A percentile compares a stretch with the other conserved stretches of the same genome.
Evolutionary conservation across 2,888 invertebrate genomes (phyloP).

Genomic region (Hirtodrosophila confusa): DNA sequence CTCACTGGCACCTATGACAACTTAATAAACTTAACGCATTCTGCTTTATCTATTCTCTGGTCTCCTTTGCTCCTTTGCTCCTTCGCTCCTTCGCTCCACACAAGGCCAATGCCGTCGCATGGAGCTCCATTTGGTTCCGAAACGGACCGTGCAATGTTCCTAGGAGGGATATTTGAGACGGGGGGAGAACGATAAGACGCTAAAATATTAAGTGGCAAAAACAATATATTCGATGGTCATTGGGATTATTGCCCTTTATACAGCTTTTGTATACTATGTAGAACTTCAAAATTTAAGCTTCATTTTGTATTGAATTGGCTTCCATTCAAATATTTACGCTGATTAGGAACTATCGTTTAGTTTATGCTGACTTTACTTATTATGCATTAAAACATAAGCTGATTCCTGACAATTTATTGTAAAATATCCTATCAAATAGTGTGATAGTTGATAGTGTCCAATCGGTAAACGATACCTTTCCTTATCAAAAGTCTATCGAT

Average conservation of each 20-base stretch:
- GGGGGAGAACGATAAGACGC: constrained; percentile 10
- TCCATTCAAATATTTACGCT: too few species aligned
- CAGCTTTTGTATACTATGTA: not conserved
- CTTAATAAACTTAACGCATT: constrained; percentile 54
- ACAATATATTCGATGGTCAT: constrained; percentile 15
- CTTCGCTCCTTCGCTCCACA: constrained; percentile 1
- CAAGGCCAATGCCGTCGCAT: constrained; percentile 7
- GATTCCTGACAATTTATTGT: too few species aligned
- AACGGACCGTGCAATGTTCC: too few species aligned
- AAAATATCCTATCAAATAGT: too few species aligned
- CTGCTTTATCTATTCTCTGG: constrained; percentile 26
- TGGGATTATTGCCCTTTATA: not conserved
- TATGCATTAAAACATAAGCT: too few species aligned
- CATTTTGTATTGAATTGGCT: too few species aligned
- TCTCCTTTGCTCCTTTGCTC: not conserved
- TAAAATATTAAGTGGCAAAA: constrained; percentile 15
- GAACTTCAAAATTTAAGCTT: not conserved
- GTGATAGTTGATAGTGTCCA: too few species aligned
- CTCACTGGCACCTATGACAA: constrained; percentile 50
- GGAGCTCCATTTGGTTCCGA: not conserved
- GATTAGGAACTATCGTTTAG: too few species aligned
- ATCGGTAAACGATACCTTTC: too few species aligned
- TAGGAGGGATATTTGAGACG: too few species aligned
- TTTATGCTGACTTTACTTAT: too few species aligned
- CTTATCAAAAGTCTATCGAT: too few species aligned